Conservation (phyloP, 1,140 invertebrate species). For the Drosophila pandora region DNA sequence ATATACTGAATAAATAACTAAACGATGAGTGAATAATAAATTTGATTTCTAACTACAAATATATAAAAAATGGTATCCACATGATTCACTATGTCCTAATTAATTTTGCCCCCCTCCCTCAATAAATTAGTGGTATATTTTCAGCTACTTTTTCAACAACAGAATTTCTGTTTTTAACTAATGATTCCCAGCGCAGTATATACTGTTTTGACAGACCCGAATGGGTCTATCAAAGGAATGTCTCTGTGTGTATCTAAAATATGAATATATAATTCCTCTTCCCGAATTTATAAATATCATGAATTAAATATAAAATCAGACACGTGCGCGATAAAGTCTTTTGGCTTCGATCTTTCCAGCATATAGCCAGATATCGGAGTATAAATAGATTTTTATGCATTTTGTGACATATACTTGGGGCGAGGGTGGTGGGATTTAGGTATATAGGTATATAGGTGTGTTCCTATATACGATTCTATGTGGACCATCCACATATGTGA, state of each 20-base stretch:
- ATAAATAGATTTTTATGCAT: constrained; percentile 45
- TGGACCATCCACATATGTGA: constrained; percentile 12
- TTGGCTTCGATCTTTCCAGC: constrained; percentile 43
- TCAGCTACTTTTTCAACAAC: constrained; percentile 13
- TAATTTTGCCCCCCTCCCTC: constrained; percentile 6
- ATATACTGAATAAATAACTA: constrained; percentile 23
- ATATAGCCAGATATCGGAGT: constrained; percentile 17
- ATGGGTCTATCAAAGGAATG: constrained; percentile 23
- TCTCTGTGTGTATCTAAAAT: constrained; percentile 14
- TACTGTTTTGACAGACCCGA: constrained; percentile 30
- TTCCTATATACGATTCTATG: constrained; percentile 25
- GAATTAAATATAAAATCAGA: constrained; percentile 46
- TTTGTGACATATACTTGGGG: constrained; percentile 28
- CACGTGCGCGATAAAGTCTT: constrained; percentile 41
- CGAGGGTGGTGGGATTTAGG: not conserved
- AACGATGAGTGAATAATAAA: constrained; percentile 23
- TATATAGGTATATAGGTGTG: not conserved
- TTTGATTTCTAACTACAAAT: constrained; percentile 16
- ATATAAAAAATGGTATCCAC: not conserved
- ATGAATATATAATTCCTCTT: constrained; percentile 27
- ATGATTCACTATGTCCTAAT: constrained; percentile 26
- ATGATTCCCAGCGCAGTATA: constrained; percentile 22
- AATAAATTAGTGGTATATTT: constrained; percentile 11
- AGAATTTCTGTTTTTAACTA: constrained; percentile 21
- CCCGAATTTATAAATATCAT: constrained; percentile 36